Conservation (phyloP, 2,888 invertebrate genomes). For the Melipona beecheii region DNA sequence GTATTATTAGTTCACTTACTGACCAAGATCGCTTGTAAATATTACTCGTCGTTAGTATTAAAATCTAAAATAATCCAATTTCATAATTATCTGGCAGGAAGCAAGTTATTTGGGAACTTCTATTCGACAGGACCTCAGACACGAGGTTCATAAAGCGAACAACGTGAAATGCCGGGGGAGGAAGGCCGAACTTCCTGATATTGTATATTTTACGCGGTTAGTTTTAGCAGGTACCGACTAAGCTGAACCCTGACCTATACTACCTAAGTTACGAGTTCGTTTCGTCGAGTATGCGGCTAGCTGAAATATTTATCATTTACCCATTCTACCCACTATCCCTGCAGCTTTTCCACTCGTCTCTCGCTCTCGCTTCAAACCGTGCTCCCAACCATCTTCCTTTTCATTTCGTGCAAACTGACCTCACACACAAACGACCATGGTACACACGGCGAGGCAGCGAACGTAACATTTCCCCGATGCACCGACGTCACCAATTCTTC, state of each 20-base stretch:
- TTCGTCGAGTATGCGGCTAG: conserved; percentile 69
- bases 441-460: not conserved
- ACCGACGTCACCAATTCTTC: conserved; percentile 44
- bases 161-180: not conserved
- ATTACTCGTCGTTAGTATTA: not conserved
- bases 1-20: no score
- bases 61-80: not conserved
- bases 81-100: no score
- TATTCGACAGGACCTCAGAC: conserved; percentile 13
- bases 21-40: not conserved
- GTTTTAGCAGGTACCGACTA: conserved; percentile 65
- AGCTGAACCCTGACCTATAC: conserved; percentile 43
- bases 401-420: conserved; percentile 5
- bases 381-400: not conserved
- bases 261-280: conserved; percentile 68
- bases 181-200: conserved; percentile 44
- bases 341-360: conserved; percentile 12
- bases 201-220: conserved; percentile 69
- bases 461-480: conserved; percentile 17
- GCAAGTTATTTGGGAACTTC: not conserved
- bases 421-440: conserved; percentile 12
- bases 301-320: conserved; percentile 76
- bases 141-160: conserved; percentile 5
- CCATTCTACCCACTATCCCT: conserved; percentile 51
- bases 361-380: not conserved